Conservation (phyloP, 2,888 invertebrate species). For the Lasioglossum villosulum region DNA sequence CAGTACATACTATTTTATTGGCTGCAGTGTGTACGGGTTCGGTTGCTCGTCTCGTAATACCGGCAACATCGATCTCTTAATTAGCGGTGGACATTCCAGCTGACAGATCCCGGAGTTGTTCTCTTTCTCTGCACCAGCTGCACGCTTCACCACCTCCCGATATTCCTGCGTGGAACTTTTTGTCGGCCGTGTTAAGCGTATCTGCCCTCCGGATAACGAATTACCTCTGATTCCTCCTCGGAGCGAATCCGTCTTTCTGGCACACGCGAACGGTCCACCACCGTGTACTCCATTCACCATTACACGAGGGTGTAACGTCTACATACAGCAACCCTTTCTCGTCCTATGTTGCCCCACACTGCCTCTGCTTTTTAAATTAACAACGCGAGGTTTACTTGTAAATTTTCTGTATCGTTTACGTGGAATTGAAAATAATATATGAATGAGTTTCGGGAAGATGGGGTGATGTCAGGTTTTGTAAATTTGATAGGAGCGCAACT, state of each 20-base stretch:
- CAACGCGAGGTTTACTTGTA: no score
- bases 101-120: constrained; percentile 58
- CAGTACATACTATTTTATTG: not conserved
- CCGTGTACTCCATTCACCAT: not conserved
- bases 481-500: no score
- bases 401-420: no score
- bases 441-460: no score
- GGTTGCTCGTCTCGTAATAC: constrained; percentile 1
- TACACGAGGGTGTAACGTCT: not conserved
- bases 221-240: constrained; percentile 45
- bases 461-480: no score
- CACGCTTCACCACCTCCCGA: constrained; percentile 53
- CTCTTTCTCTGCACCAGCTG: constrained; percentile 57
- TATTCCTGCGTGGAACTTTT: constrained; percentile 51
- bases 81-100: constrained; percentile 64
- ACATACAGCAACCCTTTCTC: not conserved
- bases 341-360: not conserved
- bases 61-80: constrained; percentile 65
- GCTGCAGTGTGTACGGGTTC: not conserved
- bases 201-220: constrained; percentile 62
- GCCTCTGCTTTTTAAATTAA: not conserved
- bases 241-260: constrained; percentile 46
- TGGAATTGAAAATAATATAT: no score
- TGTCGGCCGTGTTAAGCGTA: constrained; percentile 57
- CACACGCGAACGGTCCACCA: constrained; percentile 31